These are phyloP conservation scores for Dermatophagoides farinae DNA, from an alignment of 1,140 invertebrate species.

Conservation along the genomic window DNA sequence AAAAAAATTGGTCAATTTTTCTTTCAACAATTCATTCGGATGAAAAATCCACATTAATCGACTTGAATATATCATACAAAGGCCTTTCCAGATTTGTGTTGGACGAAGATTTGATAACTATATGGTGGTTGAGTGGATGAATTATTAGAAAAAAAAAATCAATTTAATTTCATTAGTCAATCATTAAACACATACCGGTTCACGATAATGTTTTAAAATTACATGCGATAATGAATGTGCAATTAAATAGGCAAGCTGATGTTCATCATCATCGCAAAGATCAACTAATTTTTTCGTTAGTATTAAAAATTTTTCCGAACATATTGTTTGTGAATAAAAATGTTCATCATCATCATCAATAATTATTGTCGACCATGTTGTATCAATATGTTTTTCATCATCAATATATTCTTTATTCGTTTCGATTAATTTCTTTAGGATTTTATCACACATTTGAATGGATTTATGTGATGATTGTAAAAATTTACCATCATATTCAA, in stretches of 20 bases:
- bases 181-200: conserved; percentile 6
- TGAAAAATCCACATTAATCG: background rate
- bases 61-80: background rate
- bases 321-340: too few species aligned
- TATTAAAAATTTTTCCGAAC: background rate
- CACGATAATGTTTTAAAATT: conserved; percentile 5
- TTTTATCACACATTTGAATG: background rate
- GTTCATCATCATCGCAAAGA: conserved; percentile 6
- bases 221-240: background rate
- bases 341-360: conserved; percentile 3
- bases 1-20: background rate
- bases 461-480: background rate
- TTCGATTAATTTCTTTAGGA: background rate
- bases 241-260: conserved; percentile 4
- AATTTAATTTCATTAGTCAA: too few species aligned
- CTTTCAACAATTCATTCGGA: background rate
- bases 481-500: conserved; percentile 1
- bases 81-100: too few species aligned
- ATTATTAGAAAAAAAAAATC: too few species aligned
- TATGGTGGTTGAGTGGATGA: too few species aligned
- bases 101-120: too few species aligned
- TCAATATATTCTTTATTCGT: conserved; percentile 1
- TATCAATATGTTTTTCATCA: background rate
- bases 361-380: background rate
- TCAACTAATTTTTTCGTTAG: background rate